These are phyloP conservation scores for Daboia siamensis DNA, from an alignment of 2,113 vertebrate genomes.

Conservation along the genomic window DNA sequence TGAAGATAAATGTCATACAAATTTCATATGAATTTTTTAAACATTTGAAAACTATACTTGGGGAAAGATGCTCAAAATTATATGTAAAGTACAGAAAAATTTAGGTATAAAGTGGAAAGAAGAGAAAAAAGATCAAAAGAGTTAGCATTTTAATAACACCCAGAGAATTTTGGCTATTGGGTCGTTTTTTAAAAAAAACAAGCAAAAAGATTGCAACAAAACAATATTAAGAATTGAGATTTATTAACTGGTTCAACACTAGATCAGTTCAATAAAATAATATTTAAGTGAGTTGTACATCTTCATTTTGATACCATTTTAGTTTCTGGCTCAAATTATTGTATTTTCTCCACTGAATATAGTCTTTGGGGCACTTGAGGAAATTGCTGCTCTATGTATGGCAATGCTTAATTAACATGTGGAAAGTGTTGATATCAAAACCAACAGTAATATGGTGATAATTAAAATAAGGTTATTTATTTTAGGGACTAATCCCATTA, in stretches of 20 bases:
- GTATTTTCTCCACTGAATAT: neutral
- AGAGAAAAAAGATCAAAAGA: neutral
- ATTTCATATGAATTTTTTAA: neutral
- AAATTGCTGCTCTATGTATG: neutral
- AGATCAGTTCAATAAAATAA: constrained; percentile 27
- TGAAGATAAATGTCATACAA: neutral
- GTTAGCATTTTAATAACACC: no score
- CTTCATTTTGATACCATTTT: constrained; percentile 1
- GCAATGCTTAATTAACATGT: neutral
- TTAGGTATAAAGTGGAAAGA: neutral
- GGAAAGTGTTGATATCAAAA: neutral
- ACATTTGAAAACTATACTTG: neutral
- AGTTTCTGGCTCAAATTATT: neutral
- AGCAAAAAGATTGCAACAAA: constrained; percentile 7
- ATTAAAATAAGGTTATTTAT: neutral
- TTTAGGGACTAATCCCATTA: neutral
- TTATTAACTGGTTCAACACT: neutral
- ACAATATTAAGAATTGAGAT: neutral
- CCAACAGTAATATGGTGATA: neutral
- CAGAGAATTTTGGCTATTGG: neutral
- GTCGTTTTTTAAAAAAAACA: neutral
- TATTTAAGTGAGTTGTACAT: constrained; percentile 7
- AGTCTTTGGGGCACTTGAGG: neutral
- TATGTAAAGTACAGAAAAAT: neutral
- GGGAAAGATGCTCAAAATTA: neutral